Conservation (phyloP, 2,797 vertebrate species). For the Merluccius polli region DNA sequence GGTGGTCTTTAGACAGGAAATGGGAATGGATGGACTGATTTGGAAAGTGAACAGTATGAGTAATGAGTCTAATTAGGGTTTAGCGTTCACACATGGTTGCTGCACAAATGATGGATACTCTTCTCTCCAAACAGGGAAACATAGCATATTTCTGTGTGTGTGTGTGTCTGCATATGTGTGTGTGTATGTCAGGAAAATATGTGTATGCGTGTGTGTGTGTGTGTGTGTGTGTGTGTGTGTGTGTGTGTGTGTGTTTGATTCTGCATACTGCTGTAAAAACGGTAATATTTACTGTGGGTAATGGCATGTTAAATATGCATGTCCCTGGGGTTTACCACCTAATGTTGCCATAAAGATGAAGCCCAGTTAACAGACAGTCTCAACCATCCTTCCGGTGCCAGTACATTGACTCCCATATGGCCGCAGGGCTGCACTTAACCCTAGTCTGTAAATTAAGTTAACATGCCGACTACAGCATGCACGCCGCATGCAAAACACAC, state of each 20-base stretch:
- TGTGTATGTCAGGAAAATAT: background rate
- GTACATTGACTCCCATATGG: conserved; percentile 17
- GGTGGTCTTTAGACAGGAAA: conserved; percentile 41
- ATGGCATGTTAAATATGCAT: conserved; percentile 61
- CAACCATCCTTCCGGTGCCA: conserved; percentile 2
- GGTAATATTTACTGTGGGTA: conserved; percentile 52
- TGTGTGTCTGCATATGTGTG: background rate
- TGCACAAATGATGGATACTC: conserved; percentile 63
- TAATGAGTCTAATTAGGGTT: conserved; percentile 72
- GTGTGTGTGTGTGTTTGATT: conserved; percentile 14
- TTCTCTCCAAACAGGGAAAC: conserved; percentile 15
- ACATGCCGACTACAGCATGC: background rate
- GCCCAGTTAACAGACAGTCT: conserved; percentile 31
- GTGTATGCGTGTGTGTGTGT: conserved; percentile 16
- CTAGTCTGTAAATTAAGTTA: conserved; percentile 17
- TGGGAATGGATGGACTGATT: conserved; percentile 53
- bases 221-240: conserved; percentile 18
- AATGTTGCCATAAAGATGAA: conserved; percentile 43
- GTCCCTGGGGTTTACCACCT: conserved; percentile 47
- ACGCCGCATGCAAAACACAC: background rate
- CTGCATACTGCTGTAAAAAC: conserved; percentile 32
- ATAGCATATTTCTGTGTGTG: background rate
- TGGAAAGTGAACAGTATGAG: conserved; percentile 55
- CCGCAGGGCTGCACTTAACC: conserved; percentile 7
- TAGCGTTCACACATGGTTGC: conserved; percentile 42